Base-by-base conservation (phyloP, 2,113 vertebrate species). In the Hemiprocne comata region DNA sequence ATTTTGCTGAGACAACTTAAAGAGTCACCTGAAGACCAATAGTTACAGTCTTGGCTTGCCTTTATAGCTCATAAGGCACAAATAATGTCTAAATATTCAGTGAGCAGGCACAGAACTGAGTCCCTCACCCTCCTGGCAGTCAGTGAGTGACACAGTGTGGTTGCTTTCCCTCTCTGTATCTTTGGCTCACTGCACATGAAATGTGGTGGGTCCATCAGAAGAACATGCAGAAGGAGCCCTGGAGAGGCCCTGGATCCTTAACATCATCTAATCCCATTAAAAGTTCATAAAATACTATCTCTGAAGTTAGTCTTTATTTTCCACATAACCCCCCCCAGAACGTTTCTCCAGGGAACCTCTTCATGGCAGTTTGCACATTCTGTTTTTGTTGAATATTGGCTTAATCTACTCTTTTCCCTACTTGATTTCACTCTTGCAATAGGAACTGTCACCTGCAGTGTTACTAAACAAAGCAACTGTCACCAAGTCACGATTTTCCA, bases 81-180 rank as follows among this genome's bases (percentile, higher is more conserved):
- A 61, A 82, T 54, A 3, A 19, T 18, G 26, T 8, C 28, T 10
- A 17, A 62, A 29, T n/a, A 69, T 46, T 61, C 33, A 44, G 17
- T 28, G 31, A 44, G 17, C 17, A 31, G 12, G 38, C 46, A 28
- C 53, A 75, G 61, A 89, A 62, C 18, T 10, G 26, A 38, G 46
- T 54, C 54, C 15, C 10, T 75, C 53, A 25, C 54, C 13, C 23
- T 38, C 21, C 34, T 25, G 16, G 34, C 24, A 58, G 71, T 25
- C 38, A 66, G 26, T 16, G 18, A 53, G 53, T 1, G 7, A n/a
- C 60, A 38, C 0, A 2, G 10, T 44, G 26, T 1, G 1, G 8
- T 36, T 21, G 58, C 44, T 29, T 38, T 67, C 33, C 23, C 61
- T 67, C 36, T n/a, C 46, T 67, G 11, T 19, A 13, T 36, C 61